phyloP scores from a whole-genome alignment of 2,888 invertebrate species.

The Apantesis nais region DNA sequence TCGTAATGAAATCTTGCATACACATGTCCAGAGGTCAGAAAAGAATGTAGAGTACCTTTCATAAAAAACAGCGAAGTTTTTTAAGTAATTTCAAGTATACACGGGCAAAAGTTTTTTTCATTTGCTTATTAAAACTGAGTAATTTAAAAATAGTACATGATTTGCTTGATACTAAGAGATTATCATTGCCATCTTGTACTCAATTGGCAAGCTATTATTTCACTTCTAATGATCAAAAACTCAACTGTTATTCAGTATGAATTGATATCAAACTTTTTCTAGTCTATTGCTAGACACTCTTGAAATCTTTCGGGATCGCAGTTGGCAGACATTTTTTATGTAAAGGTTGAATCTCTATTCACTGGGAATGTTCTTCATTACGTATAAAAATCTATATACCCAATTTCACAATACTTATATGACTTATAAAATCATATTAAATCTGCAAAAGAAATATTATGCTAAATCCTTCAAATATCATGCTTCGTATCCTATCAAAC shows the following conservation, averaged over 20 bases:
- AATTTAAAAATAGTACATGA: not conserved
- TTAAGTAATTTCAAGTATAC: not conserved
- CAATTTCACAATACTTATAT: not conserved
- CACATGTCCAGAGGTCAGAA: too few relatives aligned
- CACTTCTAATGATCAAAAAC: not conserved
- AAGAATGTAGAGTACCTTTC: not conserved
- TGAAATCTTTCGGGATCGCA: too few relatives aligned
- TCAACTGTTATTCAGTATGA: too few relatives aligned
- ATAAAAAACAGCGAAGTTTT: not conserved
- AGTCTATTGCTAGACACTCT: too few relatives aligned
- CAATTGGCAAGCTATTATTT: not conserved
- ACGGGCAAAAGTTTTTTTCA: too few relatives aligned
- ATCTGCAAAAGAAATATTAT: not conserved
- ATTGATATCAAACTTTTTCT: too few relatives aligned
- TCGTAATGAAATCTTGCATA: not conserved
- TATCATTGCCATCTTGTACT: not conserved
- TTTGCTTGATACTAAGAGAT: not conserved
- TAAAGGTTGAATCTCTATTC: not conserved
- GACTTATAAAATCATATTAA: not conserved
- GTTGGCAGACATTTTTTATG: not conserved
- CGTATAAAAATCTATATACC: not conserved
- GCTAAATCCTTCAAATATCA: slow-evolving; percentile 4
- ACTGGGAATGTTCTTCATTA: not conserved
- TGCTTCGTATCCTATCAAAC: not conserved
- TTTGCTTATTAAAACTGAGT: not conserved